These are phyloP conservation scores for Xenopus tropicalis DNA, from an alignment of 2,113 vertebrate genomes.

Conservation along the genomic window UCB_Xtro_10.0 CM004446.2:74076501-74077000, in stretches of 20 bases:
- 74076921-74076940: too few relatives aligned
- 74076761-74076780: not conserved
- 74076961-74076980: too few relatives aligned
- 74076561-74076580: not conserved
- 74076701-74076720: constrained; percentile 7
- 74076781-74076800: not conserved
- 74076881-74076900: too few relatives aligned
- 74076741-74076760: not conserved
- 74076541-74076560: not conserved
- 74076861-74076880: too few relatives aligned
- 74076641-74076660: constrained; percentile 5
- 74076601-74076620: not conserved
- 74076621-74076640: not conserved
- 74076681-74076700: constrained; percentile 10
- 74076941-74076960: too few relatives aligned
- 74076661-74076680: constrained; percentile 10
- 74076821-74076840: too few relatives aligned
- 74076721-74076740: not conserved
- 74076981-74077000: too few relatives aligned
- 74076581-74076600: not conserved
- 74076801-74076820: too few relatives aligned
- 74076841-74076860: too few relatives aligned
- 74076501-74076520: not conserved
- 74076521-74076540: not conserved
- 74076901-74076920: too few relatives aligned